phyloP scores from a whole-genome alignment of 2,888 invertebrate species.

The Teleogryllus oceanicus region DNA sequence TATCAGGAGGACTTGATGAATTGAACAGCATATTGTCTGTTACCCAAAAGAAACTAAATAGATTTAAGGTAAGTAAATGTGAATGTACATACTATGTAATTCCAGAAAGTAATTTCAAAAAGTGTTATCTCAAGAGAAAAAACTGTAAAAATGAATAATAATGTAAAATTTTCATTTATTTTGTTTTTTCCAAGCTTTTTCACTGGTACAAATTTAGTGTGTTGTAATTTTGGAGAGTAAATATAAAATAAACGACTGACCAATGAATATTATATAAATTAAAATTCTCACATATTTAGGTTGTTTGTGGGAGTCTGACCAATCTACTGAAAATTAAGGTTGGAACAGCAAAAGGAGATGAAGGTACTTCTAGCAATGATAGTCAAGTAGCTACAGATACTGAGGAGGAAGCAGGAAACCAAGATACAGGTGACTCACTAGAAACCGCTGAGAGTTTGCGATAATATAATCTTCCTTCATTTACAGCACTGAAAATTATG shows the following conservation, averaged over 20 bases:
- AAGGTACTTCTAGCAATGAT: constrained; percentile 26
- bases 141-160: too few relatives aligned
- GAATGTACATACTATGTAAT: neutral
- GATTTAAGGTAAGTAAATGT: constrained; percentile 64
- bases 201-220: too few relatives aligned
- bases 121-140: too few relatives aligned
- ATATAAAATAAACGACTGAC: neutral
- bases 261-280: neutral
- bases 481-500: too few relatives aligned
- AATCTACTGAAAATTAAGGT: constrained; percentile 60
- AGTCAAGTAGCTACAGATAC: constrained; percentile 11
- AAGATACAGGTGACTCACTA: neutral
- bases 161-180: too few relatives aligned
- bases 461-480: neutral
- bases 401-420: neutral
- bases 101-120: too few relatives aligned
- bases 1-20: constrained; percentile 72
- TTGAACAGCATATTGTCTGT: constrained; percentile 73
- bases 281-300: constrained; percentile 50
- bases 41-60: constrained; percentile 83
- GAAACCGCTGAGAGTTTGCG: neutral
- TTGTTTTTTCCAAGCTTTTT: too few relatives aligned
- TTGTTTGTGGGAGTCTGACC: constrained; percentile 70
- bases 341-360: constrained; percentile 38
- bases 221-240: too few relatives aligned